Evolutionary conservation across 2,113 vertebrate genomes (phyloP).

Genomic region (Neotoma lepida): DNA sequence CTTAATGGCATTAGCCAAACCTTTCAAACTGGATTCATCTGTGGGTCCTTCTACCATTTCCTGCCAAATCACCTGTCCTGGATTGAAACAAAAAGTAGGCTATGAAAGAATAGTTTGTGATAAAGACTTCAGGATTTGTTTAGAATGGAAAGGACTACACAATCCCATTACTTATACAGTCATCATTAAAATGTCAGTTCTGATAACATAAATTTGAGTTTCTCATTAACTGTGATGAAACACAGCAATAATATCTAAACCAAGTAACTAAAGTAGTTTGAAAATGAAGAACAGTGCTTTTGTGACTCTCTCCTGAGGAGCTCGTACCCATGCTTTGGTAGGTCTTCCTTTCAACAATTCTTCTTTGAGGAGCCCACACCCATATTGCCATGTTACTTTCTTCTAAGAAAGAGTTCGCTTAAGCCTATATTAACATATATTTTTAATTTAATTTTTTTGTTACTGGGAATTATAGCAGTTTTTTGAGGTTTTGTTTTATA

Average conservation of each 20-base stretch:
- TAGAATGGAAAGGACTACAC: constrained; percentile 52
- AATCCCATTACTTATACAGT: constrained; percentile 19
- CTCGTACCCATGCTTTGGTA: neutral
- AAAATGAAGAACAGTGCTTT: neutral
- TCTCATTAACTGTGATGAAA: constrained; percentile 15
- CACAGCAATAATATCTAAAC: neutral
- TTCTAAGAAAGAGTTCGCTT: neutral
- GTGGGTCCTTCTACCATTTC: constrained; percentile 87
- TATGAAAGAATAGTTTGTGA: constrained; percentile 58
- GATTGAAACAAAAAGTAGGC: constrained; percentile 71
- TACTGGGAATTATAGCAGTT: neutral
- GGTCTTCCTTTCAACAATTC: neutral
- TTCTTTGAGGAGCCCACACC: neutral
- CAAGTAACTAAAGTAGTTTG: constrained; percentile 19
- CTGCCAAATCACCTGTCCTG: constrained; percentile 91
- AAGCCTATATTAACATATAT: neutral
- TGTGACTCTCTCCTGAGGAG: neutral
- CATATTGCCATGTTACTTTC: neutral
- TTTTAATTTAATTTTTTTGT: neutral
- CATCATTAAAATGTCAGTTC: neutral
- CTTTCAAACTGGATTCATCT: constrained; percentile 87
- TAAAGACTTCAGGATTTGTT: constrained; percentile 21
- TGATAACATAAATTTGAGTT: constrained; percentile 45
- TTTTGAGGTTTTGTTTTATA: neutral
- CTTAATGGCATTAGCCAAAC: constrained; percentile 89